phyloP scores from a whole-genome alignment of 2,113 vertebrate species.

The Gymnogyps californianus region DNA sequence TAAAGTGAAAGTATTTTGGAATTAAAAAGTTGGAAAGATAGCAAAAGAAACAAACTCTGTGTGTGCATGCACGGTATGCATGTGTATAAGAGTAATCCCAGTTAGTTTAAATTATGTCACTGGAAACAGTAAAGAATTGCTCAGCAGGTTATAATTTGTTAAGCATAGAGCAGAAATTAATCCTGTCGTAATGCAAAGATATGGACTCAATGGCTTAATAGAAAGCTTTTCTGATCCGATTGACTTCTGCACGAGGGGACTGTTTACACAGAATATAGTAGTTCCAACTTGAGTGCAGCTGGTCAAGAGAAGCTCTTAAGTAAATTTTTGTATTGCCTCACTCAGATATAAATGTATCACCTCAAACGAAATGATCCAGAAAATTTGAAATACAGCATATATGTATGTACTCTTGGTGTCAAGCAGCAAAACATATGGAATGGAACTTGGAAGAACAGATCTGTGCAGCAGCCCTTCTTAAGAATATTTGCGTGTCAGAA shows the following conservation, averaged over 20 bases:
- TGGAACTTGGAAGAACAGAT: not conserved
- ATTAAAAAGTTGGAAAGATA: not conserved
- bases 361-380: not conserved
- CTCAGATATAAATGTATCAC: not conserved
- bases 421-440: not conserved
- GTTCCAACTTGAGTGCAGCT: not conserved
- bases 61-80: fast-evolving
- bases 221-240: not conserved
- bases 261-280: not conserved
- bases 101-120: not conserved
- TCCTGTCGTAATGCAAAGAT: not conserved
- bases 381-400: not conserved
- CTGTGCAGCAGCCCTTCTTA: not conserved
- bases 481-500: not conserved
- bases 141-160: not conserved
- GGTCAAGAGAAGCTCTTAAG: not conserved
- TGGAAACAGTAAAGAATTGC: not conserved
- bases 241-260: not conserved
- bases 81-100: not conserved
- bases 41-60: not conserved
- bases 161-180: not conserved
- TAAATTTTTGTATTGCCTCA: not conserved
- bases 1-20: not conserved
- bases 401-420: not conserved
- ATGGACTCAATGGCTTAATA: not conserved